Evolutionary conservation across 1,140 invertebrate species (phyloP), one percentile per base, ranked within the genome.

Genomic region (Meloidogyne floridensis): DNA sequence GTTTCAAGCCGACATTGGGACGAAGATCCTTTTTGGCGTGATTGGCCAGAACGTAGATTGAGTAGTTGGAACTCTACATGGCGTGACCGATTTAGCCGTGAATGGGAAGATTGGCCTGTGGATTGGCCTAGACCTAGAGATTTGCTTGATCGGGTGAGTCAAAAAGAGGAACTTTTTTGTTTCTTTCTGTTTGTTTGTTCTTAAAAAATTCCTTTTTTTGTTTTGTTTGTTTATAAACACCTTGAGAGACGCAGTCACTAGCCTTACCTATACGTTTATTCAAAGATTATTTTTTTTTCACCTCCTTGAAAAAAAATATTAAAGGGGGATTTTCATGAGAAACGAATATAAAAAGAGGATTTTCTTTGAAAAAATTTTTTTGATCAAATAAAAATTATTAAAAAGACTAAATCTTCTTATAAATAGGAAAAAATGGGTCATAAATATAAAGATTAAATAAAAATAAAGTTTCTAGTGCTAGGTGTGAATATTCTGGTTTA

Each of bases 51-150:
- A 72, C 87, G 43, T 71, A 83, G 13, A 42, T 43, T 15, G 80
- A 83, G 20, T 73, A 74, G 18, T 51, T 85, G 84, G 82, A 47
- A 74, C 56, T 42, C 43, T 18, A 65, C 73, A 13, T 85, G 84
- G 84, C 81, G 84, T 56, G 86, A 87, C 43, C 86, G 84, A 6
- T 84, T 85, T 7, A 65, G 84, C 13, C 74, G 83, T 53, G 81
- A 86, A 15, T 85, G 86, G 86, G 78, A 89, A 20, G 87, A 88
- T 75, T 88, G 87, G 87, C 87, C 87, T 0, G 42, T 75, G n/a
- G 87, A 90, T 69, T 88, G 87, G 87, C 87, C 87, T 13, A 73
- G 84, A n/a, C 87, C 87, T 4, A 71, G 85, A 51, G 89, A 90
- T 47, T 32, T 88, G 32, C 75, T 90, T 70, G 71, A 80, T 65